Evolutionary conservation across 2,888 invertebrate genomes (phyloP), one percentile per base, ranked within the genome.

Genomic region (Cenopis cana): DNA sequence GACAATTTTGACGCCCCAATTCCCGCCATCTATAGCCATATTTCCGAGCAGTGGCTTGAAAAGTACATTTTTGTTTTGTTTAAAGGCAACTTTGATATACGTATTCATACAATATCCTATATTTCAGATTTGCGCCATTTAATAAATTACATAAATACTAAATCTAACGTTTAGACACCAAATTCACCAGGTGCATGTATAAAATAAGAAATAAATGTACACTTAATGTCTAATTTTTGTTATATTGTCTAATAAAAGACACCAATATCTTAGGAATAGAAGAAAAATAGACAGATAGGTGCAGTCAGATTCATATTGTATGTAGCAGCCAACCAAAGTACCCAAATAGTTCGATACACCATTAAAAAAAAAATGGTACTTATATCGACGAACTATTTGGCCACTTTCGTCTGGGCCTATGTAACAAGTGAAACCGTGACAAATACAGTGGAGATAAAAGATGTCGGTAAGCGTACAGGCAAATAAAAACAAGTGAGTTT

Each of bases 111-210:
- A 41, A 12, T 49, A 54, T 54, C 65, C 65, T 60, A 70, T 41
- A n/a, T 50, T 54, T 41, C 29, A 18, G 54, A 54, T 24, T 24
- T 54, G 64, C 64, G 38, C 52, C 64, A 20, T 20, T 14, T 68
- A 61, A 46, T 12, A 60, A 70, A 66, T 38, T 56, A 65, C 50
- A 57, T 54, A 57, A 66, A 57, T 14, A 61, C 46, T 61, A 69
- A 64, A 49, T 52, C 69, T 69, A 69, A 64, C 41, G 57, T 36
- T 54, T 50, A 59, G 14, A 20, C 57, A 38, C 20, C 33, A 46
- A 59, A 52, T 70, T 54, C 65, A 70, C 65, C 65, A 18, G 41
- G 70, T 70, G 59, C 54, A 65, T 70, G 52, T 49, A 70, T 60
- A 54, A 59, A 70, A 59, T 65, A 41, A 66, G 54, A 60, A 54